These are phyloP conservation scores for Gavialis gangeticus DNA, from an alignment of 2,113 vertebrate species.

Conservation along the genomic window DNA sequence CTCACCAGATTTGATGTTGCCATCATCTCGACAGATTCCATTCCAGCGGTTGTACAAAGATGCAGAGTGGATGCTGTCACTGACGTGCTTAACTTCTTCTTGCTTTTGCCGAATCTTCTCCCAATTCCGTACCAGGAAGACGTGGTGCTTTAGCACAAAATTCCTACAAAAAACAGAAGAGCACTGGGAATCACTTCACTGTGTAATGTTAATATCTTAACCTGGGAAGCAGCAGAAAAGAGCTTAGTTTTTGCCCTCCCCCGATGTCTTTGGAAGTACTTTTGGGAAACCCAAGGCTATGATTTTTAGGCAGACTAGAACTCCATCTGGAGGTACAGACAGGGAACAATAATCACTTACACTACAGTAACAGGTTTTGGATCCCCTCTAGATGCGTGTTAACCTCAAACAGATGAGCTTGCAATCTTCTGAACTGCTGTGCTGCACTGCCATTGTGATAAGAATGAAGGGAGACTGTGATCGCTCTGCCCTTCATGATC, in stretches of 20 bases:
- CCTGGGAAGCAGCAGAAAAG: rapidly evolving
- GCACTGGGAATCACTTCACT: neutral
- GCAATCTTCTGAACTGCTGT: too few relatives aligned
- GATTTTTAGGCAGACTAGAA: neutral
- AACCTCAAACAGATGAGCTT: too few relatives aligned
- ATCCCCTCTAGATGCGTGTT: too few relatives aligned
- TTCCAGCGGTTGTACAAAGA: constrained; percentile 93
- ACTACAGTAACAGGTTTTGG: too few relatives aligned
- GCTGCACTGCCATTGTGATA: too few relatives aligned
- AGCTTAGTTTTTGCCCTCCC: neutral
- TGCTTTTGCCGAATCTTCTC: constrained; percentile 96
- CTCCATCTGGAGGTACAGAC: too few relatives aligned
- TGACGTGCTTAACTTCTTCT: constrained; percentile 91
- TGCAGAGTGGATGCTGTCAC: constrained; percentile 79
- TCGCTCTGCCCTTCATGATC: too few relatives aligned
- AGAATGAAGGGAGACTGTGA: too few relatives aligned
- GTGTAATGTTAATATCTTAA: neutral
- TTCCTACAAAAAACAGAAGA: constrained; percentile 81
- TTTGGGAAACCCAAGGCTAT: neutral
- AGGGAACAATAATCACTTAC: too few relatives aligned
- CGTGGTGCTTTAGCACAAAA: constrained; percentile 95
- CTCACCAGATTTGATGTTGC: constrained; percentile 98
- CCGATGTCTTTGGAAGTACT: neutral
- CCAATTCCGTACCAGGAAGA: constrained; percentile 97
- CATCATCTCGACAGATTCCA: constrained; percentile 93